Percentiles rank a stretch among this genome's conserved stretches.
Conservation (phyloP, 2,888 invertebrate genomes). For the Silvanus unidentatus region DNA sequence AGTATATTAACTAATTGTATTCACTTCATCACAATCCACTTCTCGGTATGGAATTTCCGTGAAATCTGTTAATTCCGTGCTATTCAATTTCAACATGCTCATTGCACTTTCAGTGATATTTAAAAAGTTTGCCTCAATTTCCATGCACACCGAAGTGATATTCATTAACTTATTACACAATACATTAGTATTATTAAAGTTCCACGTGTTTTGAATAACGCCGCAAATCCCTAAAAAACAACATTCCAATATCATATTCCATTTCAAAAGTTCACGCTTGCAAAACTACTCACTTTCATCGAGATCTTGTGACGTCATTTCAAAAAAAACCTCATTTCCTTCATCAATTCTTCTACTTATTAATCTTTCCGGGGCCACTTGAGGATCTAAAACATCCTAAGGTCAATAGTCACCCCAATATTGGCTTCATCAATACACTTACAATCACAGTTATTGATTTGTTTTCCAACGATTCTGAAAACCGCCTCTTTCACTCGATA, state of each 20-base stretch:
- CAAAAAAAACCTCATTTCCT: background rate
- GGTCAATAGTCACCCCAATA: background rate
- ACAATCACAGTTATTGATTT: too few species aligned
- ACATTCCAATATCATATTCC: conserved; percentile 7
- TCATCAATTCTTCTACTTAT: background rate
- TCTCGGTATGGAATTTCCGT: conserved; percentile 18
- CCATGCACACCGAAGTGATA: conserved; percentile 17
- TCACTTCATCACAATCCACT: conserved; percentile 18
- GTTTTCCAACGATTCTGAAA: too few species aligned
- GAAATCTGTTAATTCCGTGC: conserved; percentile 7
- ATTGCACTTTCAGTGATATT: background rate
- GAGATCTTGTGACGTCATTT: background rate
- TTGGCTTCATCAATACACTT: too few species aligned
- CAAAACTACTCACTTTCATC: conserved; percentile 3
- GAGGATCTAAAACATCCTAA: conserved; percentile 13
- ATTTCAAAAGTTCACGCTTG: conserved; percentile 15
- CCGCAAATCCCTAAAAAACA: conserved; percentile 23
- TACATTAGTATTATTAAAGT: conserved; percentile 12
- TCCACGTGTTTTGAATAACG: conserved; percentile 16
- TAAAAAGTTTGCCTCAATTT: conserved; percentile 10
- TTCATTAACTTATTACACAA: conserved; percentile 19
- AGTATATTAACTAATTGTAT: too few species aligned
- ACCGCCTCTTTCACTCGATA: background rate
- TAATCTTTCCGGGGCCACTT: conserved; percentile 20
- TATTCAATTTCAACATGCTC: background rate